Evolutionary conservation across 2,113 vertebrate genomes (phyloP).

Genomic region (Forbesichthys agassizii): DNA sequence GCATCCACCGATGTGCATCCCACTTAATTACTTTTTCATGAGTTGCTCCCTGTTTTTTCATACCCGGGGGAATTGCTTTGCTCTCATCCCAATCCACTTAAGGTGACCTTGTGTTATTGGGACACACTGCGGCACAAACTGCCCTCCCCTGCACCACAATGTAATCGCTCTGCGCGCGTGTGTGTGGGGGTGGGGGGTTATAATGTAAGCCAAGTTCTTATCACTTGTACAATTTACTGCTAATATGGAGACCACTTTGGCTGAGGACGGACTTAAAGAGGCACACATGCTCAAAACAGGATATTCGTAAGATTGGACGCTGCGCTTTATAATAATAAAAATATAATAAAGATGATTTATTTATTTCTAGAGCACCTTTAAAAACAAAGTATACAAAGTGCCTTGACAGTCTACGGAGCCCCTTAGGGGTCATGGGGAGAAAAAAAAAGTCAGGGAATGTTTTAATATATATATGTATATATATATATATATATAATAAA

Average conservation of each 20-base stretch:
- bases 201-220: constrained; percentile 31
- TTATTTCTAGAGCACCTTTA: neutral
- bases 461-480: no score
- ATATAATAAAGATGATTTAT: neutral
- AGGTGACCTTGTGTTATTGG: constrained; percentile 68
- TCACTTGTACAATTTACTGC: constrained; percentile 40
- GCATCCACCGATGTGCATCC: constrained; percentile 62
- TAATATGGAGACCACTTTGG: neutral
- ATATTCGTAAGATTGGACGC: no score
- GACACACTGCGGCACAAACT: constrained; percentile 35
- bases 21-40: constrained; percentile 70
- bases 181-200: constrained; percentile 31
- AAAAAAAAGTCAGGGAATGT: no score
- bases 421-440: no score
- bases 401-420: no score
- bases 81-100: constrained; percentile 47
- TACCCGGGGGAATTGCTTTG: constrained; percentile 41
- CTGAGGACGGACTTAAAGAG: constrained; percentile 11
- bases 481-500: no score
- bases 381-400: no score
- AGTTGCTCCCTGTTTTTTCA: constrained; percentile 48
- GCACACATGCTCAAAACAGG: no score
- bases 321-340: no score
- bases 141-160: constrained; percentile 17
- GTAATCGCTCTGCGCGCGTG: constrained; percentile 35